Evolutionary conservation across 2,888 invertebrate species (phyloP), one percentile per base, ranked within the genome.

Genomic region (Athalia cordata): DNA sequence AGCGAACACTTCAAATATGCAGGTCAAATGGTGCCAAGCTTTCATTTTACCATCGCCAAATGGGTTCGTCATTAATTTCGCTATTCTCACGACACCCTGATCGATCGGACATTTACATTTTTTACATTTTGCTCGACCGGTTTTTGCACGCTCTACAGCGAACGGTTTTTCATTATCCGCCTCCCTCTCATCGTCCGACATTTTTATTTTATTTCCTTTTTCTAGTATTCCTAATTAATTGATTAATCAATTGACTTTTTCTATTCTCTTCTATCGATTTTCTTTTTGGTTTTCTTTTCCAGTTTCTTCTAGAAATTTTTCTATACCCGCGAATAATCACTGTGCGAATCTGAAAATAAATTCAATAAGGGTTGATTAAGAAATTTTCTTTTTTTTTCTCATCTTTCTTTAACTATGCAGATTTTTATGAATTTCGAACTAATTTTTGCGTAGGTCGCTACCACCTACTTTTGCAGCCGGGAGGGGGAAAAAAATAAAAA

Each of bases 51-150:
- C 93, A 8, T 92, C 92, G 11, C 92, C 93, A 86, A 96, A 97
- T 0, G 96, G 96, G 90, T 96, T 97, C 0, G 94, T 90, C 4
- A 94, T 93, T 15, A 96, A 82, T 89, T 97, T 97, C 0, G 95
- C 97, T 66, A 97, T 91, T 78, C 97, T 92, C 65, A 97, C 86
- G 79, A 93, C 92, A 43, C 94, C 96, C 86, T 94, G 93, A 0
- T 93, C 93, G 85, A 96, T 95, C 85, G 95, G 95, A 79, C 93
- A 91, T 91, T 97, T 97, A 89, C 97, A 98, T 85, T 95, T 96
- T 89, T 97, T 97, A 87, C 98, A 98, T 11, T 93, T 93, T 0
- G 97, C 95, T 72, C 95, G 92, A 0, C 95, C 95, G 9, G 94
- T 92, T 91, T 97, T 97, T 0, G 97, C 96, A 81, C 95, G 93